Base-by-base conservation (phyloP, 2,888 invertebrate genomes). In the Bimastos eiseni region DNA sequence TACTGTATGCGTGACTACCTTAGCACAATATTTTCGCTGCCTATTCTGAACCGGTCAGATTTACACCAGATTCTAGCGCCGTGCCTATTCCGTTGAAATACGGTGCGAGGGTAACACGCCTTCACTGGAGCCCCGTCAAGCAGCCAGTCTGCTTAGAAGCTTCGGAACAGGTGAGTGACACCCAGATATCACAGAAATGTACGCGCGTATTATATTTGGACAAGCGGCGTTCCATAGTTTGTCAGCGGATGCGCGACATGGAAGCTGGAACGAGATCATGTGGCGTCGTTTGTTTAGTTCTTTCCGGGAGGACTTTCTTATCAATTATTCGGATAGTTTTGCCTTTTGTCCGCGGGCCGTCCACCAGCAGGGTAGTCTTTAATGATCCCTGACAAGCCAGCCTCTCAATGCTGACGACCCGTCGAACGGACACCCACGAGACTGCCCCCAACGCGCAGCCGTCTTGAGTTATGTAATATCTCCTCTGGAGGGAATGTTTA, bases 181-280 rank as follows among this genome's bases (percentile, higher is more conserved):
- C 30, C n/a, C 70, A 70, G n/a, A 70, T 70, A 70, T 70, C n/a
- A 70, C n/a, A n/a, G 30, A n/a, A n/a, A n/a, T 30, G n/a, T 70
- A 70, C 70, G 70, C 70, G 70, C n/a, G 70, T 70, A 70, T 70
- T 70, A 70, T 70, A 70, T 70, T 70, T 70, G 70, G 3, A n/a
- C 70, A 70, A 70, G 70, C 70, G 70, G 70, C 70, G 70, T 13
- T 70, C 70, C 70, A 70, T 70, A 70, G 30, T 70, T 70, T n/a
- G 70, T 70, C 70, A 70, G 70, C 70, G 70, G 70, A 70, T n/a
- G 70, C 70, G 70, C 70, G 11, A 70, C 70, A n/a, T n/a, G 70
- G n/a, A n/a, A 70, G 19, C 19, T 86, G 36, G 86, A 34, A 36
- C 86, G 86, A 86, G 86, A 86, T 86, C 86, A 86, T 36, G 86